Evolutionary conservation across 2,797 vertebrate species (phyloP), one percentile per base, ranked within the genome.

Genomic region (Sebastes vulpes): DNA sequence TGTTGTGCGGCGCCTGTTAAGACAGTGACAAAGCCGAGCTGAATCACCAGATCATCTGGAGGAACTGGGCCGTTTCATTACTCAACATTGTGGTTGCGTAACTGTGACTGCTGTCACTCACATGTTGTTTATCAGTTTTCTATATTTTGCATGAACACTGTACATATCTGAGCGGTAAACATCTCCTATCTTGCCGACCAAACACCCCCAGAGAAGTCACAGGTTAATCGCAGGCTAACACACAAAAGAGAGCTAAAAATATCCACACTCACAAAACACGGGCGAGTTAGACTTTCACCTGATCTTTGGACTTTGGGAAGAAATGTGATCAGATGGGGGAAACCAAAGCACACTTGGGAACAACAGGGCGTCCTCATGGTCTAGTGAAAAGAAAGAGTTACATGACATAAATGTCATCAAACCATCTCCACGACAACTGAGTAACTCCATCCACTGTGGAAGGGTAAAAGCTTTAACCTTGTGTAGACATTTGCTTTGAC

Each of bases 1-100:
- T 50, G 77, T 54, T 75, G 72, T 73, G 72, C 31, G 67, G 66
- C n/a, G 66, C 65, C 75, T 83, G 82, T 83, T 74, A 67, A 85
- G 65, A 69, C 65, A 10, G 59, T 32, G 74, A 88, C 86, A 89
- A 91, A 60, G 85, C 65, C 81, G 69, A 60, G 77, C 86, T 90
- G 92, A 94, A 66, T 93, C 91, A 90, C 81, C 67, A 9, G 57
- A 89, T 87, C 78, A 88, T 90, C 83, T 79, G 81, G 72, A 81
- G 79, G 72, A 82, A 84, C 14, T 8, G 50, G 72, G 54, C 65
- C 9, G 60, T 65, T 77, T 76, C 54, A 78, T 79, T 70, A 80
- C 59, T 72, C 81, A 69, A 54, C 31, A 10, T 64, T 35, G 29
- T 31, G 53, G 48, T 91, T 90, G 65, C 56, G 56, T 31, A 89